A percentile compares a stretch with the other conserved stretches of the same genome.
Evolutionary conservation across 2,113 vertebrate genomes (phyloP).

Genomic region (human (Homo sapiens)): GRCh38 chr7:88370501-88371000

Average conservation of each 20-base stretch:
- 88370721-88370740: neutral
- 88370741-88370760: neutral
- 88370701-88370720: neutral
- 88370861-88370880: no score
- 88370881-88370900: no score
- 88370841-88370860: no score
- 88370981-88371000: no score
- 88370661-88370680: neutral
- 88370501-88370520: neutral
- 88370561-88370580: neutral
- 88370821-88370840: no score
- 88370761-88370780: neutral
- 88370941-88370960: no score
- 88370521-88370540: neutral
- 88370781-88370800: neutral
- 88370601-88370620: neutral
- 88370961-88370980: no score
- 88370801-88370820: no score
- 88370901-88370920: no score
- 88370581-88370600: neutral
- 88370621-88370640: neutral
- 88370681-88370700: neutral
- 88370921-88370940: no score
- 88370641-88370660: neutral
- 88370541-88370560: neutral